Base-by-base conservation (phyloP, 2,113 vertebrate genomes). In the Larimichthys crocea region DNA sequence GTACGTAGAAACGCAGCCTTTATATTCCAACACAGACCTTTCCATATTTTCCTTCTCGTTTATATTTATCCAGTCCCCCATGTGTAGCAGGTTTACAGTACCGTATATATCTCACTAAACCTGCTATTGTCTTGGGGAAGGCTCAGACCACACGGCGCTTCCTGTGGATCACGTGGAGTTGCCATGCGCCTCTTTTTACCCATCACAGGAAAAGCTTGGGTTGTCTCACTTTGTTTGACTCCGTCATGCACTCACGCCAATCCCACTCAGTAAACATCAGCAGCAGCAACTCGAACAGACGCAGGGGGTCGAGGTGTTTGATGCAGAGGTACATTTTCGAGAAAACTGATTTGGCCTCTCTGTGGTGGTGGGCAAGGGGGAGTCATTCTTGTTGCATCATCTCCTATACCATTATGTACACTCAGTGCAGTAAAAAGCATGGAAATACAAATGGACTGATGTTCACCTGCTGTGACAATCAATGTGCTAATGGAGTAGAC, bases 1-100 rank as follows among this genome's bases (percentile, higher is more conserved):
- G 97, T 99, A 94, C 10, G 96, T 26, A 40, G 29, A 22, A 42
- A 66, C 9, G 26, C 1, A 0, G 2, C 1, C 19, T 26, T 26
- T 0, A 14, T 69, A 11, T 53, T 50, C 53, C n/a, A 65, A 15
- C n/a, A 31, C 11, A 64, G 3, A 10, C 31, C 40, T 59, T 53
- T 29, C 20, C 19, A 7, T 11, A 19, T 66, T 61, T 71, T 53
- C 26, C 17, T 42, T 69, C 10, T 3, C 22, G 31, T 82, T 52
- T 86, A 78, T 78, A 80, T 79, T 80, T 79, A 74, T 15, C 57
- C 7, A 10, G 0, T 56, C 44, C 65, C 67, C 35, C 3, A 3
- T 14, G 19, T 61, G 24, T 49, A 48, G 70, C 62, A 74, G 22
- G 50, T 71, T 88, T 75, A 72, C 62, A 53, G 49, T 46, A 74